These are phyloP conservation scores for Dicerorhinus sumatrensis DNA, from an alignment of 2,113 vertebrate species.

Conservation along the genomic window DNA sequence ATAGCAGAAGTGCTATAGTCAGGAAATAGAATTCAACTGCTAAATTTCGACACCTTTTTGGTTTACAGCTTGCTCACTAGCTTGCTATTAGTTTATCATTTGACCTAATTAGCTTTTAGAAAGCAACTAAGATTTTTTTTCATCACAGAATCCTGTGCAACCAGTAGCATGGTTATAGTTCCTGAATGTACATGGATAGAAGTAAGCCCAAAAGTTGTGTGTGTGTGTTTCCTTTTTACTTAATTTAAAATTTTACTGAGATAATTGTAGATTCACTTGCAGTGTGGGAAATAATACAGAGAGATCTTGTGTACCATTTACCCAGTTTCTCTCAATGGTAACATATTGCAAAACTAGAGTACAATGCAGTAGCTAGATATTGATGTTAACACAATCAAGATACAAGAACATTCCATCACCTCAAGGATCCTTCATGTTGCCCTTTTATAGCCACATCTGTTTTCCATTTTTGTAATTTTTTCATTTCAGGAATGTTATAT, in stretches of 20 bases:
- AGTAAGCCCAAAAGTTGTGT: conserved; percentile 6
- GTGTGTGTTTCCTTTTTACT: neutral
- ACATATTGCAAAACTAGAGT: neutral
- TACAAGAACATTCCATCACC: neutral
- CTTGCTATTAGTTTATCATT: neutral
- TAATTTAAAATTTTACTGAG: conserved; percentile 34
- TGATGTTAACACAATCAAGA: neutral
- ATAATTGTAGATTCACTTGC: neutral
- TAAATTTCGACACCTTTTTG: neutral
- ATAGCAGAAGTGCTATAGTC: neutral
- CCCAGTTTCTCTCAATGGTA: neutral
- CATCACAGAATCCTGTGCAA: neutral
- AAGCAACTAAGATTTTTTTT: neutral
- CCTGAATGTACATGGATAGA: conserved; percentile 28
- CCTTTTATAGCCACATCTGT: neutral
- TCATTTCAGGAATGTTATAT: conserved; percentile 29
- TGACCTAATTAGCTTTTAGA: neutral
- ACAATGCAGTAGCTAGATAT: neutral
- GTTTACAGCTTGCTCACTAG: neutral
- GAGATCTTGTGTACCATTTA: neutral
- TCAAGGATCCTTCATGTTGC: neutral
- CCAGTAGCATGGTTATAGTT: conserved; percentile 55
- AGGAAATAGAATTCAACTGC: neutral
- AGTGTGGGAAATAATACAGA: conserved; percentile 21
- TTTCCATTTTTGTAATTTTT: conserved; percentile 35